These are phyloP conservation scores for Syrista parreyssii DNA, from an alignment of 2,888 invertebrate species.

Conservation along the genomic window DNA sequence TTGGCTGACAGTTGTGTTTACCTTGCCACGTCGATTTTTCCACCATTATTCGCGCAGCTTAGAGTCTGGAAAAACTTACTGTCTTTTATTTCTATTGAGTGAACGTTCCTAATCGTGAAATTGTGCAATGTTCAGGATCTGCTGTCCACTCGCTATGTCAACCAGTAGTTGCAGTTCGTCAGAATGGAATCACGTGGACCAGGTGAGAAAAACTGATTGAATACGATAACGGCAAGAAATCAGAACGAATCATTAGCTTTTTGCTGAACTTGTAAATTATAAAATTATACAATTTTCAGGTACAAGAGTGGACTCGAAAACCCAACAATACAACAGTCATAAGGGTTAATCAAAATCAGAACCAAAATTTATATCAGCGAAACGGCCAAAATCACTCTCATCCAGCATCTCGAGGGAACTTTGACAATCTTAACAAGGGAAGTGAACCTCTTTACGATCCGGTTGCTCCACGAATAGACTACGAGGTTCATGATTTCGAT, in stretches of 20 bases:
- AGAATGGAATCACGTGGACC: conserved; percentile 60
- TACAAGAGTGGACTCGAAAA: conserved; percentile 59
- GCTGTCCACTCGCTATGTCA: conserved; percentile 58
- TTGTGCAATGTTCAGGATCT: conserved; percentile 42
- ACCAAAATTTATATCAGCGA: conserved; percentile 35
- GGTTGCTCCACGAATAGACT: conserved; percentile 57
- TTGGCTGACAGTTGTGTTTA: too few relatives aligned
- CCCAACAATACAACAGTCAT: conserved; percentile 63
- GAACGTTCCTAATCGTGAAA: too few relatives aligned
- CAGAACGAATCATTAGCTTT: background rate
- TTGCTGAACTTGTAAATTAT: background rate
- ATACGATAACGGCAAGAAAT: conserved; percentile 8
- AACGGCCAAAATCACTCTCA: background rate
- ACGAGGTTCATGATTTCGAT: conserved; percentile 63
- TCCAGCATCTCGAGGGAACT: background rate
- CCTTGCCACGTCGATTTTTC: too few relatives aligned
- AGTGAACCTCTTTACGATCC: conserved; percentile 63
- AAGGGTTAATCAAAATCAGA: conserved; percentile 58
- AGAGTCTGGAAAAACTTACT: too few relatives aligned
- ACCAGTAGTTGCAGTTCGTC: conserved; percentile 56
- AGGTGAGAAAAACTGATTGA: conserved; percentile 42
- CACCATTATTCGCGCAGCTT: too few relatives aligned
- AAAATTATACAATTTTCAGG: conserved; percentile 32
- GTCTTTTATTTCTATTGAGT: too few relatives aligned
- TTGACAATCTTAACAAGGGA: background rate